These are phyloP conservation scores for Amblyjoppa proteus DNA, from an alignment of 2,888 invertebrate genomes.

Conservation along the genomic window DNA sequence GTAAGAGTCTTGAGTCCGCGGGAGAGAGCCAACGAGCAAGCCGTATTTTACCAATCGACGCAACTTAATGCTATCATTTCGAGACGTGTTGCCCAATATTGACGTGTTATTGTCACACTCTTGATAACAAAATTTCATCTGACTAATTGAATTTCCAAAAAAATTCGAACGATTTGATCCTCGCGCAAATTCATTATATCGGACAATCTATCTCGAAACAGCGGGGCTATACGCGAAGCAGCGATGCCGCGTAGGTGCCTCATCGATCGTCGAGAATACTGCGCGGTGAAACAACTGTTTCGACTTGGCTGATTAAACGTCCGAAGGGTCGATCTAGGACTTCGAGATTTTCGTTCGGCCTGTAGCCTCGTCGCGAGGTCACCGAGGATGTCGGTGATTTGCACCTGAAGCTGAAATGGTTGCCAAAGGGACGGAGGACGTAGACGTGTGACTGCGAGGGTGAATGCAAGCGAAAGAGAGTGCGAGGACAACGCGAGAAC, in stretches of 20 bases:
- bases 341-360: slow-evolving; percentile 65
- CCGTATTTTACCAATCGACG: too few relatives aligned
- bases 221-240: neutral
- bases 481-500: slow-evolving; percentile 24
- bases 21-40: too few relatives aligned
- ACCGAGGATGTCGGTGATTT: slow-evolving; percentile 27
- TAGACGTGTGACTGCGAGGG: slow-evolving; percentile 15
- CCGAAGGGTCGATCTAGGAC: slow-evolving; percentile 70
- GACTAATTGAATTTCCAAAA: neutral
- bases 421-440: neutral
- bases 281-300: slow-evolving; percentile 48
- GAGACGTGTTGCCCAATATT: too few relatives aligned
- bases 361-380: slow-evolving; percentile 49
- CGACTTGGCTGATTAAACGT: slow-evolving; percentile 79
- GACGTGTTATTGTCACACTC: too few relatives aligned
- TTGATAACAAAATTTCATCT: too few relatives aligned
- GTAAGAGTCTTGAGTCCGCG: too few relatives aligned
- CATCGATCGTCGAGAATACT: slow-evolving; percentile 8
- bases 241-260: neutral
- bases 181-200: neutral
- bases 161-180: neutral
- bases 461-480: slow-evolving; percentile 19
- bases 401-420: slow-evolving; percentile 52
- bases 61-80: too few relatives aligned
- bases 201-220: neutral